These are phyloP conservation scores for Drosophila atripex DNA, from an alignment of 2,888 invertebrate species.

Conservation along the genomic window DNA sequence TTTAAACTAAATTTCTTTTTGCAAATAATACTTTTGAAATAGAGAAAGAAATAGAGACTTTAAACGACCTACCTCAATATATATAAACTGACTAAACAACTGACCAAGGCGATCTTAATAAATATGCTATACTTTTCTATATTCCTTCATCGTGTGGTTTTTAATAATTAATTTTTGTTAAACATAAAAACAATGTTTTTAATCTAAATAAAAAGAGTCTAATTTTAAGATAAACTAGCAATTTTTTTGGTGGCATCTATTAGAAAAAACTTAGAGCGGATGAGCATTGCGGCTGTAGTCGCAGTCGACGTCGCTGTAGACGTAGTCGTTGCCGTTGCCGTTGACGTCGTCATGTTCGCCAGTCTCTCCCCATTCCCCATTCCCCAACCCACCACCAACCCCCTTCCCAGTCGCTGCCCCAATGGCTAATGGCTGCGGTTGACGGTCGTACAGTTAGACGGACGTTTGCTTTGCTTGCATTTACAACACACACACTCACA, in stretches of 20 bases:
- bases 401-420: conserved; percentile 47
- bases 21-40: no score
- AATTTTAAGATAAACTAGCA: background rate
- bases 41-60: no score
- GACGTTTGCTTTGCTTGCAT: conserved; percentile 77
- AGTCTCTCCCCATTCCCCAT: conserved; percentile 1
- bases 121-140: background rate
- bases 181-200: no score
- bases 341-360: conserved; percentile 27
- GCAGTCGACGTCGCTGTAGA: conserved; percentile 16
- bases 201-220: background rate
- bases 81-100: no score
- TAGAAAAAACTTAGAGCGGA: conserved; percentile 51
- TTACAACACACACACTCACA: conserved; percentile 63
- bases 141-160: background rate
- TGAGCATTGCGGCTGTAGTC: conserved; percentile 55
- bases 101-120: no score
- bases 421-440: conserved; percentile 74
- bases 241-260: conserved; percentile 25
- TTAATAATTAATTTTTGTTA: background rate
- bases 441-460: conserved; percentile 78
- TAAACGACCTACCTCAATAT: no score
- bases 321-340: conserved; percentile 21
- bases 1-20: no score
- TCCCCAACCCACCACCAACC: conserved; percentile 36